Evolutionary conservation across 2,888 invertebrate genomes (phyloP).

Genomic region (Napeogenes sylphis): DNA sequence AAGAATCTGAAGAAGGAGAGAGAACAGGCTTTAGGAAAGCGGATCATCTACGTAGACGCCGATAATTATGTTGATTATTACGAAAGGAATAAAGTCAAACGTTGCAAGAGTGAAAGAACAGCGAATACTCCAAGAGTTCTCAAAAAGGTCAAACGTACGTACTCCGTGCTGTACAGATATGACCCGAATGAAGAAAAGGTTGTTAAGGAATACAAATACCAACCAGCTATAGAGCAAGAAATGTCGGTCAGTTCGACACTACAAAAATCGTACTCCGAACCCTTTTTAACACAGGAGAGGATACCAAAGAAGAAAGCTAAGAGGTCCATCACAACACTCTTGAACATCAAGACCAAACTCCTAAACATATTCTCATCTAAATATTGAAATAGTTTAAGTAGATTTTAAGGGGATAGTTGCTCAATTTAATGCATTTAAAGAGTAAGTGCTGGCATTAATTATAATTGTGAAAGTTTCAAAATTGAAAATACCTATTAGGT

Average conservation of each 20-base stretch:
- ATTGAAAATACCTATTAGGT: too few species aligned
- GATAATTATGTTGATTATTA: slow-evolving; percentile 68
- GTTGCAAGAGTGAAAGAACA: slow-evolving; percentile 69
- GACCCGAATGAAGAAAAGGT: slow-evolving; percentile 69
- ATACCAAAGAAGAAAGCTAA: slow-evolving; percentile 69
- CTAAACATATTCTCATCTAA: slow-evolving; percentile 68
- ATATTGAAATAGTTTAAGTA: slow-evolving; percentile 47
- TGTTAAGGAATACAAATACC: slow-evolving; percentile 71
- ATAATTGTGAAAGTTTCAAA: too few species aligned
- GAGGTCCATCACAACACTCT: slow-evolving; percentile 66
- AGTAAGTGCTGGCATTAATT: slow-evolving; percentile 15
- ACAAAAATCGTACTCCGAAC: slow-evolving; percentile 64
- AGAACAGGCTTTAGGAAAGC: slow-evolving; percentile 68
- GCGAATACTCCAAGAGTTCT: slow-evolving; percentile 51
- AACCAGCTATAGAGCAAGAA: slow-evolving; percentile 52
- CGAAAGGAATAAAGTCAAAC: slow-evolving; percentile 67
- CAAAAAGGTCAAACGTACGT: slow-evolving; percentile 69
- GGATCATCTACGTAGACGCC: slow-evolving; percentile 65
- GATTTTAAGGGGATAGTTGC: slow-evolving; percentile 53
- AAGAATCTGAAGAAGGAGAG: slow-evolving; percentile 71
- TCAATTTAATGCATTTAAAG: slow-evolving; percentile 71
- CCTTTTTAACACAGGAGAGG: slow-evolving; percentile 58
- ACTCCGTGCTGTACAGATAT: slow-evolving; percentile 69
- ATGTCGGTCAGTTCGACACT: slow-evolving; percentile 39
- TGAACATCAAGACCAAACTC: slow-evolving; percentile 70